Conservation (phyloP, 2,113 vertebrate genomes). For the Xenopus tropicalis region DNA sequence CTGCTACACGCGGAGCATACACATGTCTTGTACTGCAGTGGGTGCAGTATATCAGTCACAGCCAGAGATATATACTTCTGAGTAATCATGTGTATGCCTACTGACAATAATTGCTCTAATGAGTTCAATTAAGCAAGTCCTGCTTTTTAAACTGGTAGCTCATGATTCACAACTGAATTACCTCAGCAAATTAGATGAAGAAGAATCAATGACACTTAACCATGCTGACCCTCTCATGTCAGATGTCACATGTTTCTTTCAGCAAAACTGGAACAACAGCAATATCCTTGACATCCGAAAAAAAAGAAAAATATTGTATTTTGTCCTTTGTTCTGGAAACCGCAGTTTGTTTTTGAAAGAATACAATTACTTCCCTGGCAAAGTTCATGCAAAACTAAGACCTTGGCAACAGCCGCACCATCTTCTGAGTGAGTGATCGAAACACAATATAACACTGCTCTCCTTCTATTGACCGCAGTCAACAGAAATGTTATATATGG, state of each 20-base stretch:
- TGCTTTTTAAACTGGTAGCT: not conserved
- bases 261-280: slow-evolving; percentile 7
- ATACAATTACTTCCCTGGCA: slow-evolving; percentile 22
- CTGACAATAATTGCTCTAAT: slow-evolving; percentile 7
- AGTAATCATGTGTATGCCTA: not conserved
- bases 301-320: slow-evolving; percentile 13
- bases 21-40: not conserved
- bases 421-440: too few relatives aligned
- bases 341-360: slow-evolving; percentile 15
- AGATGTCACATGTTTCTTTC: slow-evolving; percentile 29
- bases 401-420: not conserved
- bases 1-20: not conserved
- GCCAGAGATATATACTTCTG: not conserved
- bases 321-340: slow-evolving; percentile 18
- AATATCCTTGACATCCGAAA: not conserved
- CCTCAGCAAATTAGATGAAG: slow-evolving; percentile 28
- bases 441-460: too few relatives aligned
- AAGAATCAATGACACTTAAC: slow-evolving; percentile 13
- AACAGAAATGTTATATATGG: too few relatives aligned
- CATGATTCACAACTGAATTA: slow-evolving; percentile 26
- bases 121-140: slow-evolving; percentile 5
- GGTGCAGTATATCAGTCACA: not conserved
- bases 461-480: too few relatives aligned
- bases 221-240: not conserved
- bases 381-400: not conserved